phyloP scores from a whole-genome alignment of 1,140 invertebrate species.

The Uloborus diversus region DNA sequence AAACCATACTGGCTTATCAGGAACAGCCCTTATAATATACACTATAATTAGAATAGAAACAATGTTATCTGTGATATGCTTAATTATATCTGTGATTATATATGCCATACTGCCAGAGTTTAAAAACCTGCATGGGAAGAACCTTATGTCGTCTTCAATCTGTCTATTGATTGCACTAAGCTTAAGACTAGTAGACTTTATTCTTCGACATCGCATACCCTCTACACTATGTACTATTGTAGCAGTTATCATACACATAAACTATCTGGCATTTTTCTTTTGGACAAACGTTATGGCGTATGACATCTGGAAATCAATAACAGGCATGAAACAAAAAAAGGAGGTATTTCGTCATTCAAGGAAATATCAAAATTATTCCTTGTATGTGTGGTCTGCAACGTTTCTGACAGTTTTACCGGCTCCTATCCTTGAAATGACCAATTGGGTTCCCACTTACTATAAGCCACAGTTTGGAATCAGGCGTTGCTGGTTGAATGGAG shows the following conservation, averaged over 20 bases:
- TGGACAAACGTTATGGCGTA: slow-evolving; percentile 68
- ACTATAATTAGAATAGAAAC: too few species aligned
- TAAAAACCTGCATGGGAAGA: slow-evolving; percentile 57
- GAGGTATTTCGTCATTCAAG: slow-evolving; percentile 44
- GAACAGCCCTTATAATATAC: too few species aligned
- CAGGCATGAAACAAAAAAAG: slow-evolving; percentile 25
- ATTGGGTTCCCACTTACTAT: slow-evolving; percentile 1
- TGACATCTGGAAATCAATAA: slow-evolving; percentile 61
- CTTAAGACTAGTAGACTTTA: slow-evolving; percentile 44
- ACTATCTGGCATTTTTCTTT: slow-evolving; percentile 67
- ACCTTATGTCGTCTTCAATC: slow-evolving; percentile 52
- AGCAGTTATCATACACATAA: slow-evolving; percentile 67
- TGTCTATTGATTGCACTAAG: slow-evolving; percentile 46
- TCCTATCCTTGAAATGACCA: slow-evolving; percentile 33
- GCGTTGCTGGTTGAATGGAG: slow-evolving; percentile 54
- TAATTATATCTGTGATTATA: slow-evolving; percentile 52
- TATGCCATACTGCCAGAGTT: slow-evolving; percentile 57
- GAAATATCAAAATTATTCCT: slow-evolving; percentile 46
- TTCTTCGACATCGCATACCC: slow-evolving; percentile 1
- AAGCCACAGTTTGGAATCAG: slow-evolving; percentile 50
- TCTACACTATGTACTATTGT: slow-evolving; percentile 63
- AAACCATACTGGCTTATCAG: too few species aligned
- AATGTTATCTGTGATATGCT: slow-evolving; percentile 51
- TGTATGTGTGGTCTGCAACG: slow-evolving; percentile 66
- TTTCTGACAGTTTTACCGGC: slow-evolving; percentile 34